Percentiles rank a stretch among this genome's conserved stretches.
These are phyloP conservation scores for Scrobipalpa costella DNA, from an alignment of 2,888 invertebrate species.

Conservation along the genomic window DNA sequence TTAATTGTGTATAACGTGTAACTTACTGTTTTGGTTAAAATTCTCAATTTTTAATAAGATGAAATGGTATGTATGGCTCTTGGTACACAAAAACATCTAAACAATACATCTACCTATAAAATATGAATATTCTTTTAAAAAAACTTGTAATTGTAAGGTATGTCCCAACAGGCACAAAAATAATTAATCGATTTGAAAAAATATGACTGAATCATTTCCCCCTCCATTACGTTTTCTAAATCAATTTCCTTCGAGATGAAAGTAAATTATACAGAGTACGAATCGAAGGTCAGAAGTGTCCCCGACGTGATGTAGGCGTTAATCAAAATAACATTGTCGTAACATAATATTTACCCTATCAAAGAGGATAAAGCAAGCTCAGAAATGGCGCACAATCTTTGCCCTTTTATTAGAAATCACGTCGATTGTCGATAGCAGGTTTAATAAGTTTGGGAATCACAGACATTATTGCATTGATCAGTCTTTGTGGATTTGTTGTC, in stretches of 20 bases:
- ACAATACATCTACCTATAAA: too few species aligned
- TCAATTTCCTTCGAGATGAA: not conserved
- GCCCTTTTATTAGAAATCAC: slow-evolving; percentile 2
- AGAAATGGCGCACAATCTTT: not conserved
- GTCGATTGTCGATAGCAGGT: not conserved
- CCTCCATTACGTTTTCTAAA: not conserved
- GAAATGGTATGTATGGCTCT: too few species aligned
- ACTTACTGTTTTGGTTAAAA: too few species aligned
- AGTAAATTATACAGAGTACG: not conserved
- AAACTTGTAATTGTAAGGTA: too few species aligned
- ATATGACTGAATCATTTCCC: not conserved
- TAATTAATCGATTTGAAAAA: not conserved
- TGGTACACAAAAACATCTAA: too few species aligned
- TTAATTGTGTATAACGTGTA: too few species aligned
- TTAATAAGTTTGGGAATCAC: not conserved
- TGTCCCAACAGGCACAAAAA: too few species aligned
- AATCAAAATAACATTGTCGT: slow-evolving; percentile 10
- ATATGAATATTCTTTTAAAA: too few species aligned
- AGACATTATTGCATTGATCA: not conserved
- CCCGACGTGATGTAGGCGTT: slow-evolving; percentile 7
- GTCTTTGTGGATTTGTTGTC: not conserved
- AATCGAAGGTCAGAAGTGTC: slow-evolving; percentile 3
- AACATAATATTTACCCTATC: slow-evolving; percentile 10
- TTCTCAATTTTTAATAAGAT: too few species aligned
- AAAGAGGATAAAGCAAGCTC: not conserved